Base-by-base conservation (phyloP, 2,113 vertebrate species). In the Lagenorhynchus albirostris region DNA sequence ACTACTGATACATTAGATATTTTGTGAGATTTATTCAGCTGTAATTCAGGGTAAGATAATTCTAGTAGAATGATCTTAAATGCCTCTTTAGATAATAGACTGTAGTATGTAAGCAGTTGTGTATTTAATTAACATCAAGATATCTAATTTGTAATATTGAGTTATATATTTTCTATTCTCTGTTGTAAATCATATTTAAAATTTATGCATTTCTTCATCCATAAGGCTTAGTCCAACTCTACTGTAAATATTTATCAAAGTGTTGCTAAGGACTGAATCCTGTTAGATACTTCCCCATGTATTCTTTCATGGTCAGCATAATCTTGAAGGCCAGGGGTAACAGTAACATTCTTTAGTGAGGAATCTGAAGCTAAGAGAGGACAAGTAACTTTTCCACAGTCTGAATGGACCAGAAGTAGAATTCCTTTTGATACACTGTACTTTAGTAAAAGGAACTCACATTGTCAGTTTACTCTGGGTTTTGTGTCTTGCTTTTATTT, bases 1-100 rank as follows among this genome's bases (percentile, higher is more conserved):
- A 83, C n/a, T 50, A 20, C 79, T 79, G 63, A 74, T 62, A 38
- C 58, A 67, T 71, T 20, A 29, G 65, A 53, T 73, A 81, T 63
- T 91, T 95, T 79, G 21, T 70, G 68, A 93, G 21, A 12, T 15
- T 47, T 77, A 38, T n/a, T 94, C 74, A 95, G n/a, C 31, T 65
- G 25, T 67, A 65, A 77, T n/a, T 68, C 89, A 79, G 44, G 21
- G 20, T 55, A 55, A 73, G 47, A n/a, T 87, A 36, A 89, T 97
- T 96, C 53, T 71, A 26, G 36, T 44, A 76, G 62, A 74, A 82
- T 79, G 33, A 60, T 86, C 94, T 85, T 96, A 73, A 92, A 53
- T 89, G 10, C 53, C 26, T 90, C 53, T 95, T 76, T 91, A 90
- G 63, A 67, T 67, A 74, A 73, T 55, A 89, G 95, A 53, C 21